Evolutionary conservation across 2,113 vertebrate species (phyloP), one percentile per base, ranked within the genome.

Genomic region (Sapayoa aenigma): DNA sequence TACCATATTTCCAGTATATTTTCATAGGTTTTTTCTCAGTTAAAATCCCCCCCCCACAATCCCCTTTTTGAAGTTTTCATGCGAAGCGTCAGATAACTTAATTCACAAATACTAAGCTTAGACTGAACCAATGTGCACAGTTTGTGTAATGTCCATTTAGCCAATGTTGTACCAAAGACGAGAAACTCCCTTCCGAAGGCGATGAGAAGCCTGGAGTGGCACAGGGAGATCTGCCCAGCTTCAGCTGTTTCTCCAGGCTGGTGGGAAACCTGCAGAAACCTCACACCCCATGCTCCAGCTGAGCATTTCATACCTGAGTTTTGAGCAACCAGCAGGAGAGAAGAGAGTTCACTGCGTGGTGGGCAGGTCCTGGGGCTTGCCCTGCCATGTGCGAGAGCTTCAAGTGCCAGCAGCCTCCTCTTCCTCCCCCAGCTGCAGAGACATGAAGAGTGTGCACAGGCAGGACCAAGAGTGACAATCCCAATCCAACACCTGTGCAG

Each of bases 1-100:
- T 98, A 98, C 98, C 97, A 98, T 98, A 98, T 99, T 99, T 99
- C 98, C 98, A 99, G 98, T 98, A 99, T 98, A 99, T 98, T 97
- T 98, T 96, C 97, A 96, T 98, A 98, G 98, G 98, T 75, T 90
- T 98, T 94, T 89, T 97, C 85, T 94, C 89, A 98, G 98, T 99
- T 98, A 98, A 98, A 98, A 97, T 97, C 98, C 75, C 97, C 75
- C 97, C 97, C 98, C 79, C 79, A 44, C 22, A 0, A 50, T 71
- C 94, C 96, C 94, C 59, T 50, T 47, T 95, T 94, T 76, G 46
- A 96, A 98, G 98, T 98, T 98, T 98, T 98, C 99, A 99, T 99
- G 99, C 98, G 98, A 96, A 99, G 99, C 98, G 42, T 98, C 97
- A 98, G 98, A 97, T 98, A 99, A 98, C 97, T 98, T 97, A 98